Percentiles rank a stretch among this genome's conserved stretches.
phyloP scores from a whole-genome alignment of 2,797 vertebrate species.

The Mus minutoides region DNA sequence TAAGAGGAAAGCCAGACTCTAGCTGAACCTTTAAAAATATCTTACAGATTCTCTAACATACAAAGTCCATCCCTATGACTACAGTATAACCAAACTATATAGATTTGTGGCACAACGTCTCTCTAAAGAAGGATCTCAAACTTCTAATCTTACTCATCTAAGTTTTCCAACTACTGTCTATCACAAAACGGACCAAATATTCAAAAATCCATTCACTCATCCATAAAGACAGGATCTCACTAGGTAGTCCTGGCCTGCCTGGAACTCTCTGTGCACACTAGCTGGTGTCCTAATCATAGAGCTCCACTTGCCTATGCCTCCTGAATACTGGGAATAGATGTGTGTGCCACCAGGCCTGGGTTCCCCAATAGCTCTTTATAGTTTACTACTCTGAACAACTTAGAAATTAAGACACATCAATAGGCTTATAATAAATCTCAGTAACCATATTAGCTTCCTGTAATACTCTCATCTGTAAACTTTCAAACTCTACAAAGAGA shows the following conservation, averaged over 20 bases:
- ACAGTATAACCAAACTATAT: background rate
- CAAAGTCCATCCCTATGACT: background rate
- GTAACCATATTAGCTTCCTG: background rate
- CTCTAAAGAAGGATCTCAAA: background rate
- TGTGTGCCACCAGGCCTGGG: background rate
- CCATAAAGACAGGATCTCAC: background rate
- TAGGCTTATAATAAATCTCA: background rate
- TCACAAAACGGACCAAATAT: background rate
- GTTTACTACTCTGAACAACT: slow-evolving; percentile 8
- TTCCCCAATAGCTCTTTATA: background rate
- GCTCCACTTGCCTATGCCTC: background rate
- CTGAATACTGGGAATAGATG: background rate
- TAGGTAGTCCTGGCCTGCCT: background rate
- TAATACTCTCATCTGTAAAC: background rate
- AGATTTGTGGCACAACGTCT: background rate
- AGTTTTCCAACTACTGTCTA: background rate
- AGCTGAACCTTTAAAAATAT: background rate
- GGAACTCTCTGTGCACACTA: background rate
- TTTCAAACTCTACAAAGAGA: slow-evolving; percentile 23
- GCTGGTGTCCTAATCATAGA: background rate
- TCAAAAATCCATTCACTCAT: background rate
- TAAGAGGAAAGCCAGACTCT: background rate
- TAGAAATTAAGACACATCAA: slow-evolving; percentile 27
- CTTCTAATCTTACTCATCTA: background rate
- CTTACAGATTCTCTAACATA: background rate